phyloP scores from a whole-genome alignment of 2,797 vertebrate species.

The Arremon aurantiirostris region DNA sequence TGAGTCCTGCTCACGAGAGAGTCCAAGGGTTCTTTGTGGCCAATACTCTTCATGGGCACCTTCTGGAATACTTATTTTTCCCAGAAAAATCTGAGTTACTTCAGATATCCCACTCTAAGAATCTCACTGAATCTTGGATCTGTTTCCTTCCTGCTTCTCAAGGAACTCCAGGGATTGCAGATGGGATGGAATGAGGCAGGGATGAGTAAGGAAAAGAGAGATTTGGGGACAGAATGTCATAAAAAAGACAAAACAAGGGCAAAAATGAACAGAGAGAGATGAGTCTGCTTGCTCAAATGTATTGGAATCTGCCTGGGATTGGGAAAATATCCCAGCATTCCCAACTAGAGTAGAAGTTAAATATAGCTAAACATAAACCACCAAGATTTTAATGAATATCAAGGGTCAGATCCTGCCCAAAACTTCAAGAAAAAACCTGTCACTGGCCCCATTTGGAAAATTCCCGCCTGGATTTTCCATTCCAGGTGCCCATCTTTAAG shows the following conservation, averaged over 20 bases:
- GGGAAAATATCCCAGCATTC: not conserved
- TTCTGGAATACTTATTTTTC: not conserved
- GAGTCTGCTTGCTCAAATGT: not conserved
- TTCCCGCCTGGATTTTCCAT: not conserved
- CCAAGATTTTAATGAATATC: not conserved
- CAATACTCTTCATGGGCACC: accelerated
- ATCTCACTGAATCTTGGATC: not conserved
- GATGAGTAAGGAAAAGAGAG: not conserved
- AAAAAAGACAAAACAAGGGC: not conserved
- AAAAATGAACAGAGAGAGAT: not conserved
- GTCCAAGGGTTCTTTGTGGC: not conserved
- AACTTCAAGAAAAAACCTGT: too few relatives aligned
- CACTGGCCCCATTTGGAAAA: not conserved
- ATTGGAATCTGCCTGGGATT: not conserved
- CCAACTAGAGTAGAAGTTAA: not conserved
- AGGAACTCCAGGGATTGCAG: not conserved
- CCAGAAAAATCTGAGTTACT: not conserved
- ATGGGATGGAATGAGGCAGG: accelerated
- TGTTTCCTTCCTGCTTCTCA: not conserved
- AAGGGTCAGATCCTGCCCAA: not conserved
- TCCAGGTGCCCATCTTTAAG: not conserved
- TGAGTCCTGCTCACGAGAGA: not conserved
- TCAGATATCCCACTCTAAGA: not conserved
- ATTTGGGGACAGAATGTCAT: not conserved
- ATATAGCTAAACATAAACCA: not conserved